Base-by-base conservation (phyloP, 2,888 invertebrate species). In the Tetragonisca angustula region DNA sequence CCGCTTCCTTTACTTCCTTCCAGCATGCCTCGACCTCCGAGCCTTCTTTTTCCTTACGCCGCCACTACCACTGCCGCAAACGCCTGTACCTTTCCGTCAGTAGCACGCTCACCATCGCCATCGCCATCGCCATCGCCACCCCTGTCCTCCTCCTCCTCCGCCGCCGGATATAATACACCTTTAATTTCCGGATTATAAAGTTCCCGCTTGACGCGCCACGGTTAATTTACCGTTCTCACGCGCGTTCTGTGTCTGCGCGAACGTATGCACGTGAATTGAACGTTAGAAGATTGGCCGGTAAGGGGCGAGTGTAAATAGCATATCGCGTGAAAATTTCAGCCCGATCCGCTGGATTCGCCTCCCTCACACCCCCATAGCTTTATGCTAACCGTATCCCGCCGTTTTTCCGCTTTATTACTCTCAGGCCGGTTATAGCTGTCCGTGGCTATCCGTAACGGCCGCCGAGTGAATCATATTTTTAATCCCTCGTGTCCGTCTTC, bases 121-220 rank as follows among this genome's bases (percentile, higher is more conserved):
- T 67, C 68, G 71, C 32, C 32, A 32, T 32, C 32, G 32, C 32
- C 32, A 32, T 32, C 32, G 32, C 32, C 32, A 32, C 9, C 24
- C 17, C 64, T 68, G 65, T 78, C 68, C 62, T 9, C 72, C 70
- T 74, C 85, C 82, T 73, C 84, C 82, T 85, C 86, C 67, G 85
- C 80, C 89, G 73, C 91, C 92, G 91, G 91, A 93, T 93, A 93
- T 93, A 93, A 94, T 92, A 92, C 92, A 92, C 92, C 91, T 94
- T 94, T 93, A 93, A 94, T 93, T 94, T 94, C 93, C 93, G 94
- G 92, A 93, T 93, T 93, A 93, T 93, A 93, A 94, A 93, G 92
- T 92, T 27, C 91, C 89, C 88, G 90, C 89, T 91, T 90, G 91
- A 91, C 89, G 91, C 88, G 89, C 85, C 86, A 87, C 88, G 90